Base-by-base conservation (phyloP, 1,140 invertebrate genomes). In the Maniola jurtina region DNA sequence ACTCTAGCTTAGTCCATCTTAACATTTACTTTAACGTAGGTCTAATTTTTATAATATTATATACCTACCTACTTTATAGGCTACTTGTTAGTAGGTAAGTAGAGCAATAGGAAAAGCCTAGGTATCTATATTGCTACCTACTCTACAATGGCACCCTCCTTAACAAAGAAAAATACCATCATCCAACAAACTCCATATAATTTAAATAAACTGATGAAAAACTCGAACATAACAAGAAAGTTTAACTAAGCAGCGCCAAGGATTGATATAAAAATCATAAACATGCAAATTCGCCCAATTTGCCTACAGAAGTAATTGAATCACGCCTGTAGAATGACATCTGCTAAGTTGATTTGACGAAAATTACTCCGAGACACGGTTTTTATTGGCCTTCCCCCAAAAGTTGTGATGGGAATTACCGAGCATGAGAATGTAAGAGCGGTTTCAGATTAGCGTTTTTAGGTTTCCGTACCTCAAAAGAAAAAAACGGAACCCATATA, bases 251-350 rank as follows among this genome's bases (percentile, higher is more conserved):
- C 74, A 73, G 64, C 55, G 62, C 68, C 42, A 59, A 42, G 57
- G 64, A 58, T 64, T 71, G 61, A 64, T 67, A 75, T 72, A 77
- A 75, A 73, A 73, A 71, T 69, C 75, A 84, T 85, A 81, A 84
- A 85, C 71, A 87, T 84, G 81, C 78, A 87, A 85, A 85, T 86
- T 72, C 62, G 60, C 64, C 54, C 71, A 79, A 83, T 85, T 84
- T 78, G 79, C 77, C 83, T 84, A 77, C 70, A 79, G 80, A 80
- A 83, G 79, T 87, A 85, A 87, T 87, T 81, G 76, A 84, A 84
- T 85, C 72, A 68, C 67, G 67, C 66, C 71, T 73, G 50, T 64
- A 47, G 68, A 74, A 81, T 80, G 80, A 78, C 81, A 82, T 82
- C 71, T 75, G 79, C 63, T 64, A 55, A 71, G 63, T 76, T 81